Conservation (phyloP, 2,797 vertebrate genomes). For the Pachyuromys duprasi region DNA sequence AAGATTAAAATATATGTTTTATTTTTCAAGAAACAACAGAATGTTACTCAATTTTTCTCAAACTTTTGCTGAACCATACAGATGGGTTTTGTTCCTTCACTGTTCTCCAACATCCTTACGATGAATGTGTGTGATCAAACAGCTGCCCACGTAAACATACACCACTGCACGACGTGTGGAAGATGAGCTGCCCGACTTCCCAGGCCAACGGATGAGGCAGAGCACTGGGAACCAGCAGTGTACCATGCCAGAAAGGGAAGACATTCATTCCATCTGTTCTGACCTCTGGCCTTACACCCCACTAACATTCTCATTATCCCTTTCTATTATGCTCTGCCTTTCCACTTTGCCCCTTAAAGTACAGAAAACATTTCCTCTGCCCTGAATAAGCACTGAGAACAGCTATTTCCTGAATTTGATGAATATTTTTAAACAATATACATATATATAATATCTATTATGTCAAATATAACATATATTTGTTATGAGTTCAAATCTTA, state of each 20-base stretch:
- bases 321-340: slow-evolving; percentile 54
- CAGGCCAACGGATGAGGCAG: not conserved
- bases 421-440: slow-evolving; percentile 56
- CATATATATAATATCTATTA: not conserved
- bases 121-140: not conserved
- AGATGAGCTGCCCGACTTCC: not conserved
- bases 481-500: slow-evolving; percentile 43
- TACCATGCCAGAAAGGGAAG: not conserved
- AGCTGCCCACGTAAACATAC: not conserved
- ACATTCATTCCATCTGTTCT: not conserved
- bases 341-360: slow-evolving; percentile 35
- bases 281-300: slow-evolving; percentile 42
- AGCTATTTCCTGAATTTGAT: slow-evolving; percentile 61
- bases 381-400: slow-evolving; percentile 25
- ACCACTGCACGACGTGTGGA: not conserved
- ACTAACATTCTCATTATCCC: not conserved
- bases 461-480: too few relatives aligned
- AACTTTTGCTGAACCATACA: not conserved
- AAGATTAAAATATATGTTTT: not conserved
- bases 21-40: slow-evolving; percentile 22
- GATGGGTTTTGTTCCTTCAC: not conserved
- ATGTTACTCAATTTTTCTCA: not conserved
- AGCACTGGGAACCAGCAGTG: not conserved
- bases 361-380: slow-evolving; percentile 54
- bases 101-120: not conserved